A percentile compares a stretch with the other conserved stretches of the same genome.
Conservation (phyloP, 2,797 vertebrate genomes). For the Lutjanus campechanus region DNA sequence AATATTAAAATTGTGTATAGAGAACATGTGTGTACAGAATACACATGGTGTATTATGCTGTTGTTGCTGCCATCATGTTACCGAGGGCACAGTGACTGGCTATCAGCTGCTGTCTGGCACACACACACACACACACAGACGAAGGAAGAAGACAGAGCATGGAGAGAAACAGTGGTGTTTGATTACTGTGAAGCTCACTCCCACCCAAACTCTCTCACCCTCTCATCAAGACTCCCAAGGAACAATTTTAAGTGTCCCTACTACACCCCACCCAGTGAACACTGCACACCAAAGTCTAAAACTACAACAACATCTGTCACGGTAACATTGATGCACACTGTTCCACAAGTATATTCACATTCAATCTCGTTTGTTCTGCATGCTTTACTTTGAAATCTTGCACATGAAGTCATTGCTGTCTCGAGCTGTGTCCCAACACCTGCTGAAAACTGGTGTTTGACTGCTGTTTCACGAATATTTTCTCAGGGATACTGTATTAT, state of each 20-base stretch:
- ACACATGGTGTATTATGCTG: not conserved
- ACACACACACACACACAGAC: conserved; percentile 14
- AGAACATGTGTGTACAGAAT: too few species aligned
- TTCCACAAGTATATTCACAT: not conserved
- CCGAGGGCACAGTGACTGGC: conserved; percentile 30
- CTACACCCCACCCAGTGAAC: conserved; percentile 35
- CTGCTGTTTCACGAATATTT: conserved; percentile 18
- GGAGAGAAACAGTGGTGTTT: conserved; percentile 38
- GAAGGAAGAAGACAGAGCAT: conserved; percentile 32
- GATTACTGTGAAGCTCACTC: conserved; percentile 49
- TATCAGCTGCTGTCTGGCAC: conserved; percentile 54
- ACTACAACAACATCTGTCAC: conserved; percentile 6
- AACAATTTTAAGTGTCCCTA: conserved; percentile 40
- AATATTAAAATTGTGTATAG: too few species aligned
- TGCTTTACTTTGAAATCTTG: conserved; percentile 25
- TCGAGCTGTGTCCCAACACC: conserved; percentile 44
- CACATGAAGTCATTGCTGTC: conserved; percentile 31
- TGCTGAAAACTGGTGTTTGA: conserved; percentile 27
- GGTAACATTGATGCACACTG: conserved; percentile 3
- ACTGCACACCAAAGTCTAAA: conserved; percentile 15
- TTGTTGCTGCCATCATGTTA: conserved; percentile 21
- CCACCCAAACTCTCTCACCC: conserved; percentile 49
- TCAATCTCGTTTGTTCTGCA: conserved; percentile 4
- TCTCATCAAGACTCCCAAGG: conserved; percentile 51
- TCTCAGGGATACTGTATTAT: conserved; percentile 30